phyloP scores from a whole-genome alignment of 2,888 invertebrate genomes.

The Dolichopus griseipennis region DNA sequence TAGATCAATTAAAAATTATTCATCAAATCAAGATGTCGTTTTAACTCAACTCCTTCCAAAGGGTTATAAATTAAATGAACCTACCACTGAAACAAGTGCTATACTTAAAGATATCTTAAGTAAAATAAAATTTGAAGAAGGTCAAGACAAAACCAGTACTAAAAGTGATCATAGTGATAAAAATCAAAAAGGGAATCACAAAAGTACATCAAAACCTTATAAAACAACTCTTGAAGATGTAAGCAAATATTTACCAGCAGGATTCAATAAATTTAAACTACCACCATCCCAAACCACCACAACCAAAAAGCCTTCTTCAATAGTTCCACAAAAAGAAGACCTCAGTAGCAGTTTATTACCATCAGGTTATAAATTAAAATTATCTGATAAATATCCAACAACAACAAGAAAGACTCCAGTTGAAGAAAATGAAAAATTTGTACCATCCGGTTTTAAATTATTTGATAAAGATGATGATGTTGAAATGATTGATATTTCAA shows the following conservation, averaged over 20 bases:
- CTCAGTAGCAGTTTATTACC: constrained; percentile 56
- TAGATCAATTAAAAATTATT: constrained; percentile 50
- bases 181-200: constrained; percentile 46
- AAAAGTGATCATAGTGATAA: constrained; percentile 40
- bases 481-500: constrained; percentile 44
- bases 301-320: constrained; percentile 38
- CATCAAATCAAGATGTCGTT: constrained; percentile 48
- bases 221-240: constrained; percentile 48
- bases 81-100: constrained; percentile 21
- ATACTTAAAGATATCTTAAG: constrained; percentile 33
- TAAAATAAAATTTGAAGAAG: constrained; percentile 38
- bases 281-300: constrained; percentile 33
- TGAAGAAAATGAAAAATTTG: constrained; percentile 44
- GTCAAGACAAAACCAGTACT: constrained; percentile 27
- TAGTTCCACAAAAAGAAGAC: constrained; percentile 48
- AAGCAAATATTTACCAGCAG: constrained; percentile 52
- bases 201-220: constrained; percentile 37
- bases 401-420: not conserved
- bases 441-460: constrained; percentile 53
- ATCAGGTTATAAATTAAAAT: constrained; percentile 47
- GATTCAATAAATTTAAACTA: constrained; percentile 46
- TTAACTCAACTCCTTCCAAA: constrained; percentile 48
- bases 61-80: constrained; percentile 51
- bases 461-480: constrained; percentile 20
- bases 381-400: constrained; percentile 24